Base-by-base conservation (phyloP, 2,888 invertebrate species). In the Physocephala rufipes region DNA sequence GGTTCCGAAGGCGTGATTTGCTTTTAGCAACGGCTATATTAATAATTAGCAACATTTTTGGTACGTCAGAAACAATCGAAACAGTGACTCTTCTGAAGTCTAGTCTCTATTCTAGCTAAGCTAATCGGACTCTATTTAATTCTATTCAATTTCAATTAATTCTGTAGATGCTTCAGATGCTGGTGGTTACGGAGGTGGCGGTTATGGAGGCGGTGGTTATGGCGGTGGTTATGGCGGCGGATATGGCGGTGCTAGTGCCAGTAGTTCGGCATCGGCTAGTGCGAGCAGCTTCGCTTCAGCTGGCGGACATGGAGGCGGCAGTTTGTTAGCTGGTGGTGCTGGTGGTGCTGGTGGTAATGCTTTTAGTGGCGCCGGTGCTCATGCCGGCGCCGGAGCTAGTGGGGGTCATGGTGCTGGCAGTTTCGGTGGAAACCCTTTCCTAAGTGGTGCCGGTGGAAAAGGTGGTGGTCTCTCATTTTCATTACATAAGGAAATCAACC, bases 251-350 rank as follows among this genome's bases (percentile, higher is more conserved):
- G 69, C 67, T 16, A 70, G 74, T 36, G 78, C 78, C 7, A 75
- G 77, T 45, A 76, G 76, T 53, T 75, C 74, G 19, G 78, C 79
- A 7, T 76, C 76, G 15, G 78, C 79, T 4, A 75, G 73, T 70
- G 75, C 79, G 9, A 74, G 76, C 15, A 79, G 79, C 69, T 79
- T 75, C 70, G 74, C 78, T 5, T 74, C 77, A 9, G 71, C 75
- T 30, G 74, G 74, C 21, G 30, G 74, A 16, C 77, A 73, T 21
- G 74, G 73, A 9, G 72, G 74, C 15, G 74, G 72, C 53, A 63
- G 53, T 24, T 28, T 19, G 2, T 13, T 59, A 9, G 68, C 49
- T 3, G 45, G 47, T 16, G 74, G 70, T 26, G 67, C 43, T 26
- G 69, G 65, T 4, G 70, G 67, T 15, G 28, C 45, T 13, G 74